Conservation (phyloP, 1,140 invertebrate genomes). For the Antheraea mylitta region DNA sequence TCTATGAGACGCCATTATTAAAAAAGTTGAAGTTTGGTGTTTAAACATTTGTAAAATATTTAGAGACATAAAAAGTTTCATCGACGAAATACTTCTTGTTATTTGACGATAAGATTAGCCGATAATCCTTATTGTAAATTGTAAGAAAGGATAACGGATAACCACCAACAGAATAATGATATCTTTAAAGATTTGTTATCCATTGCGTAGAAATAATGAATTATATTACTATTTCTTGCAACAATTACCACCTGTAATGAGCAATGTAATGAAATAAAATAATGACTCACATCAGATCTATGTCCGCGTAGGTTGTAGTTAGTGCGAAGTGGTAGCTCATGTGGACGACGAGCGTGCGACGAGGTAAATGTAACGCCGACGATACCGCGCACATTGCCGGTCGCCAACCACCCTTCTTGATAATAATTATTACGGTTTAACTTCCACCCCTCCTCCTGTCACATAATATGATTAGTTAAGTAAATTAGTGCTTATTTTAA, state of each 20-base stretch:
- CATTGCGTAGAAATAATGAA: no score
- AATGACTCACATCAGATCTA: constrained; percentile 89
- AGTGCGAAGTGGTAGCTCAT: constrained; percentile 92
- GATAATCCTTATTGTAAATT: no score
- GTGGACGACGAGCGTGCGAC: constrained; percentile 90
- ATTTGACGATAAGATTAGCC: no score
- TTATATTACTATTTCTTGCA: no score
- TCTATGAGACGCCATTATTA: no score
- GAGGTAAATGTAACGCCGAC: constrained; percentile 98
- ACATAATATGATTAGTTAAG: background rate
- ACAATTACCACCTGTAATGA: background rate
- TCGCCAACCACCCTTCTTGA: constrained; percentile 98
- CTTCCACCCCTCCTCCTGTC: constrained; percentile 94
- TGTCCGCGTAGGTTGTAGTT: constrained; percentile 99
- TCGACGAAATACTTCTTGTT: no score
- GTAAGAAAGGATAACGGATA: no score
- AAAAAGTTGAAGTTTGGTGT: no score
- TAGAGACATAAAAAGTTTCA: no score
- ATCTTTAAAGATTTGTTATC: no score
- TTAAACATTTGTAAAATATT: no score
- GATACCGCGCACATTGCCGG: constrained; percentile 95
- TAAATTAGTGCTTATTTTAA: background rate
- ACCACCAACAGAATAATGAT: no score
- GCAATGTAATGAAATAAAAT: background rate
- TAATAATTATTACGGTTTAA: constrained; percentile 97